These are phyloP conservation scores for Gymnothorax javanicus DNA, from an alignment of 2,797 vertebrate species.

Conservation along the genomic window DNA sequence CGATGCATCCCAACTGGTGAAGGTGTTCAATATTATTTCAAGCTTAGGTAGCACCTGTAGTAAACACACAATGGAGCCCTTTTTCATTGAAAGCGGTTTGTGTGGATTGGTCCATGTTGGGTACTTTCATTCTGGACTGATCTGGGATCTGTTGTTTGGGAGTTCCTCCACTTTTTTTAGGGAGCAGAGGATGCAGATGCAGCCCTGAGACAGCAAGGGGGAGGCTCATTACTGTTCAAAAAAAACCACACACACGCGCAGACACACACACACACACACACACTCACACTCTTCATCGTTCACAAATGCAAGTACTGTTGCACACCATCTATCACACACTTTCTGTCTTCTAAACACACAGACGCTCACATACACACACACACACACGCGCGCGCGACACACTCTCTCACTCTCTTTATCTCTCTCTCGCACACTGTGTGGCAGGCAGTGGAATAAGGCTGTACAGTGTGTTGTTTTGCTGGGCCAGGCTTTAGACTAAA, in stretches of 20 bases:
- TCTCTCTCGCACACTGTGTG: slow-evolving; percentile 21
- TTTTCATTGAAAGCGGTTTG: not conserved
- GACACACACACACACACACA: not conserved
- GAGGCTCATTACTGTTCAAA: not conserved
- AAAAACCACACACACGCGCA: no score
- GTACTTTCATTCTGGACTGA: not conserved
- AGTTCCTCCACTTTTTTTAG: not conserved
- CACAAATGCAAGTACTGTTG: not conserved
- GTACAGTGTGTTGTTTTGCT: slow-evolving; percentile 41
- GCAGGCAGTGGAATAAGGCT: slow-evolving; percentile 25
- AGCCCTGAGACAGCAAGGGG: not conserved
- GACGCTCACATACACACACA: slow-evolving; percentile 18
- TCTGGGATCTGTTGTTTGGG: not conserved
- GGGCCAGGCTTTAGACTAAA: slow-evolving; percentile 59
- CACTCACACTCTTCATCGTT: not conserved
- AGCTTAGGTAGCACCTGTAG: no score
- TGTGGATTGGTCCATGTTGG: not conserved
- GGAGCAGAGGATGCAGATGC: not conserved
- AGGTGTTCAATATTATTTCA: no score
- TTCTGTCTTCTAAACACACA: not conserved
- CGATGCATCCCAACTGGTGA: no score
- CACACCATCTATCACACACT: not conserved
- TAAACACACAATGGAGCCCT: not conserved
- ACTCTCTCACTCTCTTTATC: slow-evolving; percentile 6
- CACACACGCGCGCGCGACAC: slow-evolving; percentile 22